phyloP scores from a whole-genome alignment of 2,888 invertebrate genomes.

The Metellina segmentata region DNA sequence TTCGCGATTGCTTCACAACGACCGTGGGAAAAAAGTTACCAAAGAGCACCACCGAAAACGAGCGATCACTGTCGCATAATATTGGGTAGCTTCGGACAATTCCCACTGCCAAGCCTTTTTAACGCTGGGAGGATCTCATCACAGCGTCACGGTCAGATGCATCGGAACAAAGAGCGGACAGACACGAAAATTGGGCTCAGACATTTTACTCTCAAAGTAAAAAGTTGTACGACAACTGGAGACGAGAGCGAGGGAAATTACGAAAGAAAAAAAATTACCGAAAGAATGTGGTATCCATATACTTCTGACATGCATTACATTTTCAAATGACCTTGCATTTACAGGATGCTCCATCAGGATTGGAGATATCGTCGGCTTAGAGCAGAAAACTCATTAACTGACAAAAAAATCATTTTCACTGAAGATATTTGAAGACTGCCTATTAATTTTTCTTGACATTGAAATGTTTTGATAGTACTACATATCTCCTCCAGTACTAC shows the following conservation, averaged over 20 bases:
- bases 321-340: neutral
- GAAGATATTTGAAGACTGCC: too few species aligned
- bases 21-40: neutral
- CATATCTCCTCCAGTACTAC: too few species aligned
- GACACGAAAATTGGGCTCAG: constrained; percentile 15
- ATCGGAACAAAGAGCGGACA: constrained; percentile 8
- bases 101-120: constrained; percentile 7
- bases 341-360: neutral
- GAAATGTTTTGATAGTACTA: too few species aligned
- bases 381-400: too few species aligned
- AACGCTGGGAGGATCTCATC: constrained; percentile 14
- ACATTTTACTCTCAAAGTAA: constrained; percentile 11
- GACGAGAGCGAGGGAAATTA: neutral
- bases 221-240: neutral
- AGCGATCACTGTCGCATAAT: too few species aligned
- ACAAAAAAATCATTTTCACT: too few species aligned
- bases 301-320: neutral
- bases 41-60: too few species aligned
- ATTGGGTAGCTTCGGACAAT: neutral
- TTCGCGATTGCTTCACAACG: neutral
- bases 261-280: neutral
- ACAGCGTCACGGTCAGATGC: constrained; percentile 25
- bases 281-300: neutral
- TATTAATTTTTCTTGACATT: too few species aligned
- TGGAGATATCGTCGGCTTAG: too few species aligned